phyloP scores from a whole-genome alignment of 2,113 vertebrate genomes.

The Speoplatyrhinus poulsoni region DNA sequence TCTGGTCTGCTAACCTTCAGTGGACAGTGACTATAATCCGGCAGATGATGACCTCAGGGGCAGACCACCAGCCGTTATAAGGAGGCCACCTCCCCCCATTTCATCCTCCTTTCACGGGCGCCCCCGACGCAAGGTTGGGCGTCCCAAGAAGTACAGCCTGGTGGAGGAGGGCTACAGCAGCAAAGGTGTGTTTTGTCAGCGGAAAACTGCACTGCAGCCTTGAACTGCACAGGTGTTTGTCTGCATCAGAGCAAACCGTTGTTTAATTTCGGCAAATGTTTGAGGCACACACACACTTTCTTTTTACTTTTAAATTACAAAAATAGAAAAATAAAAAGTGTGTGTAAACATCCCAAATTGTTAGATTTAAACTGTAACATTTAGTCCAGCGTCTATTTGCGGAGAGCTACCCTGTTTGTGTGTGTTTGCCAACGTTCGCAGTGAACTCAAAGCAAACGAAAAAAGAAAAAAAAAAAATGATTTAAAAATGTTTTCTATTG shows the following conservation, averaged over 20 bases:
- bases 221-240: not conserved
- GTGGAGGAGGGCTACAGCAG: constrained; percentile 59
- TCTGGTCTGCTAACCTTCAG: constrained; percentile 58
- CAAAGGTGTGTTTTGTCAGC: constrained; percentile 68
- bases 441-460: too few species aligned
- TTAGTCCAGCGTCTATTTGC: too few species aligned
- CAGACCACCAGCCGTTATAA: constrained; percentile 71
- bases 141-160: constrained; percentile 86
- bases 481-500: too few species aligned
- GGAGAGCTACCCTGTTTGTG: too few species aligned
- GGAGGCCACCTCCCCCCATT: constrained; percentile 73
- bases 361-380: too few species aligned
- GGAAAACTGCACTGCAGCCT: not conserved
- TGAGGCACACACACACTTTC: too few species aligned
- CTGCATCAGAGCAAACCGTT: not conserved
- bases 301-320: too few species aligned
- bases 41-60: constrained; percentile 82
- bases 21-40: constrained; percentile 95
- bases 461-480: too few species aligned
- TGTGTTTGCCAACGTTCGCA: too few species aligned
- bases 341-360: too few species aligned
- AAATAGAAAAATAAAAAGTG: too few species aligned
- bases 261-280: too few species aligned
- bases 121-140: constrained; percentile 83
- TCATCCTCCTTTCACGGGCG: constrained; percentile 80